Evolutionary conservation across 2,113 vertebrate species (phyloP), one percentile per base, ranked within the genome.

Genomic region (Bostrychus sinensis): DNA sequence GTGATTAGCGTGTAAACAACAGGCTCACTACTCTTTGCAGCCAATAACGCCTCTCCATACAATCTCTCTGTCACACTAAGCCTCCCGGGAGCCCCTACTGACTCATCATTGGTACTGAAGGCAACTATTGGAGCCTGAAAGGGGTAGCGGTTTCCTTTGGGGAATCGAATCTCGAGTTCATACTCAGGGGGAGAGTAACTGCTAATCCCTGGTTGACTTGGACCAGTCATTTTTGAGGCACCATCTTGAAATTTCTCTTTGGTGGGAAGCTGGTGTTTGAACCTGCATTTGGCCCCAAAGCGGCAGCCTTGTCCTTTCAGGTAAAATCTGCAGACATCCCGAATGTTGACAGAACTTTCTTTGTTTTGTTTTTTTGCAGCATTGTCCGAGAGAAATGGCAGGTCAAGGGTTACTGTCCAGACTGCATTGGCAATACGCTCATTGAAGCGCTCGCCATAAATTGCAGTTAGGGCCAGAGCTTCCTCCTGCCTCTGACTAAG

Each of bases 101-200:
- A 90, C 59, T 95, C 94, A 0, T 98, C 90, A 0, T 92, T 98
- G 74, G 95, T 96, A 84, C 94, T 94, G 89, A 98, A 96, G 32
- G 96, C 96, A 56, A 97, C 92, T 8, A 99, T 73, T 7, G 97
- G 96, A 14, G 96, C 93, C 78, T 98, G 92, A 70, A 92, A 93
- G 0, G 97, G 97, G 62, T 99, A 99, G 43, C 92, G 93, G 89
- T 92, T 98, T 54, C 89, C 91, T 51, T 91, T 91, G 56, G 94
- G 92, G 87, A 99, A 98, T 28, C 97, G 94, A 25, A 99, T 73
- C 87, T 97, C 94, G 9, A 99, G 92, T 83, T 97, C 94, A 62
- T 98, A 97, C 34, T 93, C 41, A 1, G 91, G 93, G 56, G 87
- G 82, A 56, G 94, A 87, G 45, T 86, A 84, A 53, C 93, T 95